Evolutionary conservation across 2,797 vertebrate species (phyloP), one percentile per base, ranked within the genome.

Genomic region (Discoglossus pictus): DNA sequence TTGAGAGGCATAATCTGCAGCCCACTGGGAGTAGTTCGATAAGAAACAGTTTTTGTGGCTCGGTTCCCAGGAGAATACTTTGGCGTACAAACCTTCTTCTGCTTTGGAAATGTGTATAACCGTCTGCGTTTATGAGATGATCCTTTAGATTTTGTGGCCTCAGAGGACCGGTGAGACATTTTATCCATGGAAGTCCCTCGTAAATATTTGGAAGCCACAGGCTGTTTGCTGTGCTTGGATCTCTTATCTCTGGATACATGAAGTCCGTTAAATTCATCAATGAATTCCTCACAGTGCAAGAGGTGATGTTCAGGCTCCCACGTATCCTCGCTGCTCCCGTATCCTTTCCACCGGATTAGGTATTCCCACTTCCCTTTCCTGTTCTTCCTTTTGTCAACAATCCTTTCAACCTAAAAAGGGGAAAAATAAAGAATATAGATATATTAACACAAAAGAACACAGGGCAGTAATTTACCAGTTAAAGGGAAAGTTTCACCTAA

Each of bases 361-460:
- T 97, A 98, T 73, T 99, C 96, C 94, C 95, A 98, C 78, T 98
- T 98, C 2, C 97, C 97, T 76, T 98, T 98, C 79, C 94, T 98
- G 86, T 95, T 98, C 83, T 94, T 95, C 73, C 97, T 91, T 83
- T 96, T 98, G 87, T 98, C 96, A 68, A 98, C 93, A 50, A 99
- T 98, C 74, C 92, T 92, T 82, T 99, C 96, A 50, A 99, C 97
- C 97, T 99, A 79, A 24, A 16, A 55, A 18, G n/a, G 50, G 73
- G 68, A 62, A 6, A 72, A 51, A 74, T 73, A 31, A 4, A 31
- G 27, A 4, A 31, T 31, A 8, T 31, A 31, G 4, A 31, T 4
- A 8, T 31, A 31, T 31, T 8, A 31, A 8, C 27, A 31, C 4
- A 31, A 31, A n/a, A n/a, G n/a, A n/a, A n/a, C n/a, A n/a, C n/a